phyloP scores from a whole-genome alignment of 30 jellyfish, hydroid and myxozoan genomes.

The Turritopsis rubra region DNA sequence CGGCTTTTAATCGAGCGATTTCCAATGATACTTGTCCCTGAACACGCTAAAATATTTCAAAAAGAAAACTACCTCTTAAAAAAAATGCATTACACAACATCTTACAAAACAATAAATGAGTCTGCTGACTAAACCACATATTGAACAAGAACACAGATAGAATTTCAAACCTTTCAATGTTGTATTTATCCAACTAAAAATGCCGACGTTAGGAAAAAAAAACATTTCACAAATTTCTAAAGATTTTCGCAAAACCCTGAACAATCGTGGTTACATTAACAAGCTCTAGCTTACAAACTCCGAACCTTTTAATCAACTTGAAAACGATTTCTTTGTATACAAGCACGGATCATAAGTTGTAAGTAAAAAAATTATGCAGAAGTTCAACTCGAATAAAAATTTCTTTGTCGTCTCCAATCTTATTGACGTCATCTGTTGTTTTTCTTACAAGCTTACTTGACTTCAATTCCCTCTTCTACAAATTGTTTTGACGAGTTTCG shows the following conservation, averaged over 20 bases:
- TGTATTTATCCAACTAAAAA: background rate
- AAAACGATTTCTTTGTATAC: background rate
- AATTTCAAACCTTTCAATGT: background rate
- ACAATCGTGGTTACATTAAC: background rate
- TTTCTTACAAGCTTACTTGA: too few relatives aligned
- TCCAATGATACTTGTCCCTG: constrained; percentile 22
- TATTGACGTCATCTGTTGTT: background rate
- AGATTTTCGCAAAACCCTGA: background rate
- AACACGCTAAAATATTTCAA: background rate
- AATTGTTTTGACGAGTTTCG: too few relatives aligned
- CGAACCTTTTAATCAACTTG: background rate
- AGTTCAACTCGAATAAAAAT: too few relatives aligned
- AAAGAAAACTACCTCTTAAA: background rate
- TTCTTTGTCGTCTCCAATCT: background rate
- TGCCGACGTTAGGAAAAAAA: background rate
- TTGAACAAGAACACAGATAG: background rate
- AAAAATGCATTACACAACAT: background rate
- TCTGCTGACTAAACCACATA: background rate
- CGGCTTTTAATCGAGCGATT: constrained; percentile 29
- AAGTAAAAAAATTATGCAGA: too few relatives aligned
- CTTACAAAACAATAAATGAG: background rate
- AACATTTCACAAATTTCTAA: too few relatives aligned
- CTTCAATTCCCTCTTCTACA: too few relatives aligned
- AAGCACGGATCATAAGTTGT: background rate
- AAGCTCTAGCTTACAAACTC: background rate